Percentiles rank a stretch among this genome's conserved stretches.
phyloP scores from a whole-genome alignment of 2,888 invertebrate genomes.

The Endomychus coccineus region DNA sequence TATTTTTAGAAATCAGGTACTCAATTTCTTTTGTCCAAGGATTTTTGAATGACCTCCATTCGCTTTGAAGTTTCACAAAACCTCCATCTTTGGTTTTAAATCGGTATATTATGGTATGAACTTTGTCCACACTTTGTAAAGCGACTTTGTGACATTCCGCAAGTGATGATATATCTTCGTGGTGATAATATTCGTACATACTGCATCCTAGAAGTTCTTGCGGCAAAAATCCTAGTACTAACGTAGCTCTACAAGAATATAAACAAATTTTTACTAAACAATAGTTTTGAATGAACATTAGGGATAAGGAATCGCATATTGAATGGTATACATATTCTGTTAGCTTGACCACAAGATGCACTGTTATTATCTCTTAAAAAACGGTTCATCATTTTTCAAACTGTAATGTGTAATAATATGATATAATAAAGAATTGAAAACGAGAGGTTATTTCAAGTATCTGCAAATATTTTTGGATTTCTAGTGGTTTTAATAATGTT shows the following conservation, averaged over 20 bases:
- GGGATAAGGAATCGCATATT: no score
- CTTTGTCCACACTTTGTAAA: slow-evolving; percentile 54
- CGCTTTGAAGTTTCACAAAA: slow-evolving; percentile 68
- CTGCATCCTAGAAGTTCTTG: slow-evolving; percentile 89
- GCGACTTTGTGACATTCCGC: slow-evolving; percentile 79
- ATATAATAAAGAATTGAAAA: no score
- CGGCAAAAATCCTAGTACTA: slow-evolving; percentile 83
- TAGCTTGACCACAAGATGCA: no score
- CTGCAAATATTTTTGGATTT: no score
- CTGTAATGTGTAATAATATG: no score
- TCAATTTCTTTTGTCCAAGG: slow-evolving; percentile 96
- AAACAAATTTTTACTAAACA: no score
- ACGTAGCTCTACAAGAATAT: slow-evolving; percentile 71
- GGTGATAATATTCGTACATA: slow-evolving; percentile 86
- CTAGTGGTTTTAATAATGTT: no score
- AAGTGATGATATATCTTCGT: slow-evolving; percentile 69
- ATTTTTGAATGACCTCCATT: slow-evolving; percentile 84
- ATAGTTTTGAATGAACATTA: no score
- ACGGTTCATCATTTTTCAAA: no score
- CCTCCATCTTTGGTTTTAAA: slow-evolving; percentile 74
- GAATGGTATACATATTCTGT: no score
- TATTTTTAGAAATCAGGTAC: slow-evolving; percentile 81
- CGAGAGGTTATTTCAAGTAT: no score
- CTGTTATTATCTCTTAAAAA: no score
- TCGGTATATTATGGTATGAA: slow-evolving; percentile 65